phyloP scores from a whole-genome alignment of 2,113 vertebrate genomes.

The Pungitius pungitius region DNA sequence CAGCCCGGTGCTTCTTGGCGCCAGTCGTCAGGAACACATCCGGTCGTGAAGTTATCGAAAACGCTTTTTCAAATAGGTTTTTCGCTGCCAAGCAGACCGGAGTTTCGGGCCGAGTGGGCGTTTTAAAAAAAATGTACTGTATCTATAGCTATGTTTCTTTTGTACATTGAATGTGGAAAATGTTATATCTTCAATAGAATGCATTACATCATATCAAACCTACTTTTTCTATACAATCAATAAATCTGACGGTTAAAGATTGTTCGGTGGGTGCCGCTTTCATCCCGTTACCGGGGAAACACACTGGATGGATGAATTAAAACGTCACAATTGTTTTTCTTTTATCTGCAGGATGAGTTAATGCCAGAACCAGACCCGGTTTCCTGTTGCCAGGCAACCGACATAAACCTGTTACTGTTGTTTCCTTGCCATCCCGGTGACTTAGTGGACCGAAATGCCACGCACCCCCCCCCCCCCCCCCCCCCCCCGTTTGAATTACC shows the following conservation, averaged over 20 bases:
- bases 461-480: not conserved
- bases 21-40: constrained; percentile 51
- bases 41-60: constrained; percentile 27
- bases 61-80: constrained; percentile 35
- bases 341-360: not conserved
- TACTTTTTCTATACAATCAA: constrained; percentile 87
- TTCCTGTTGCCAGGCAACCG: constrained; percentile 33
- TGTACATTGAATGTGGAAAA: constrained; percentile 87
- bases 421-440: not conserved
- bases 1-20: constrained; percentile 38
- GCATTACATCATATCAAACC: constrained; percentile 86
- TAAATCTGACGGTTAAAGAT: constrained; percentile 80
- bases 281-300: not conserved
- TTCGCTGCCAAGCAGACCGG: constrained; percentile 50
- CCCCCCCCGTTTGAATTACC: not conserved
- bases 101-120: constrained; percentile 65
- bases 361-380: not conserved
- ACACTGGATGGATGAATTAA: not conserved
- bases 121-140: constrained; percentile 81
- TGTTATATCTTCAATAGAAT: constrained; percentile 87
- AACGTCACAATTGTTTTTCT: not conserved
- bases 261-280: constrained; percentile 7
- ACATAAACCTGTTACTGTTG: constrained; percentile 1
- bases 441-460: not conserved
- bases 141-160: constrained; percentile 78